Evolutionary conservation across 23 tunicate genomes (phyloP).

Genomic region (Oikopleura albicans): DNA sequence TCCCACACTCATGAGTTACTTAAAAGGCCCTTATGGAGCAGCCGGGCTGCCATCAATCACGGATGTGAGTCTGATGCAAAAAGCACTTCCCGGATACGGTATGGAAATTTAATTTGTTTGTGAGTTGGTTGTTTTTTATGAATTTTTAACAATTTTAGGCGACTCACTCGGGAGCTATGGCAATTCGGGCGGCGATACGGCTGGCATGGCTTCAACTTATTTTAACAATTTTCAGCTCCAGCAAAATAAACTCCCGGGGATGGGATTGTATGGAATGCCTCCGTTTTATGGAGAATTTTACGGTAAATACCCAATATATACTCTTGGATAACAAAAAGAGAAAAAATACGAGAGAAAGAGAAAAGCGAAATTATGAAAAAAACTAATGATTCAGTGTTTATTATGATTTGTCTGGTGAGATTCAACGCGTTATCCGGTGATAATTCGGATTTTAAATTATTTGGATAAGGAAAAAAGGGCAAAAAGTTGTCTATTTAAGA

Average conservation of each 20-base stretch:
- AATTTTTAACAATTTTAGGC: neutral
- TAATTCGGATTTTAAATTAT: neutral
- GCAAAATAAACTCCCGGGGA: conserved; percentile 15
- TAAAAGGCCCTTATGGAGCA: conserved; percentile 6
- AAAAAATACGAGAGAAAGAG: no score
- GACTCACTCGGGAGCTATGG: neutral
- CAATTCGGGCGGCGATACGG: neutral
- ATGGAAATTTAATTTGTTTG: neutral
- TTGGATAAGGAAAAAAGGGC: neutral
- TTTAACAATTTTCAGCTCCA: neutral
- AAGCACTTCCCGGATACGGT: conserved; percentile 10
- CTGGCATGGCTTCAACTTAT: conserved; percentile 4
- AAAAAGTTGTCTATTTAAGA: no score
- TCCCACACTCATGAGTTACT: neutral
- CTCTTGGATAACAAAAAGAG: no score
- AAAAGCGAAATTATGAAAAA: neutral
- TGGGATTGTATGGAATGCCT: conserved; percentile 17
- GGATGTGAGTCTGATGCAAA: conserved; percentile 16
- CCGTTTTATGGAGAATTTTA: conserved; percentile 8
- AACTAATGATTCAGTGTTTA: neutral
- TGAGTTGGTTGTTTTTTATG: neutral
- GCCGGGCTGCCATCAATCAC: neutral
- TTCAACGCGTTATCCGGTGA: neutral
- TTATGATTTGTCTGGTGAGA: neutral
- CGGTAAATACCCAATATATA: conserved; percentile 1